Evolutionary conservation across 2,113 vertebrate genomes (phyloP).

Genomic region (Oxyruncus cristatus): DNA sequence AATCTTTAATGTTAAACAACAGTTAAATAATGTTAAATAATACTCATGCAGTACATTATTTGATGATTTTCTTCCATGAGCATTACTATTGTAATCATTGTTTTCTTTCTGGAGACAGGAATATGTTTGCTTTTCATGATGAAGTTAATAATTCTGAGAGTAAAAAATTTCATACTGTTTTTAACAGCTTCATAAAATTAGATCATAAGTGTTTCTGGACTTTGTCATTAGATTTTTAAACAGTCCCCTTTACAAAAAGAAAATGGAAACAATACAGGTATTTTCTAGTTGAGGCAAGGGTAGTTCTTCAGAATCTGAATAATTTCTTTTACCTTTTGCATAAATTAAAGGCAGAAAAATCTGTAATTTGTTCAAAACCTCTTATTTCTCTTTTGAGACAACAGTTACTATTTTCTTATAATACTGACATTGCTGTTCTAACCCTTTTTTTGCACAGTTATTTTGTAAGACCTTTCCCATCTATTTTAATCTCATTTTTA

Average conservation of each 20-base stretch:
- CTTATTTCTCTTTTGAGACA: neutral
- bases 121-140: neutral
- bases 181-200: neutral
- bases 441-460: neutral
- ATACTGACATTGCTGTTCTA: neutral
- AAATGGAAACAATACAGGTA: neutral
- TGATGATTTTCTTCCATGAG: neutral
- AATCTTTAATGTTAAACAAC: neutral
- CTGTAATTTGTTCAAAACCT: neutral
- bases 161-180: neutral
- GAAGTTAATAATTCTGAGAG: neutral
- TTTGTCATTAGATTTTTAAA: neutral
- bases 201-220: neutral
- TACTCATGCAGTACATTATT: neutral
- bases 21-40: neutral
- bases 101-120: neutral
- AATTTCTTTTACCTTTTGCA: neutral
- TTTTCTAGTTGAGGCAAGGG: neutral
- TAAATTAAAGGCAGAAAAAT: neutral
- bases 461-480: neutral
- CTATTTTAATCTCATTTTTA: neutral
- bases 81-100: neutral
- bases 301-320: neutral
- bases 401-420: neutral
- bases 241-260: neutral